Base-by-base conservation (phyloP, 2,113 vertebrate genomes). In the Microcebus griseorufus region DNA sequence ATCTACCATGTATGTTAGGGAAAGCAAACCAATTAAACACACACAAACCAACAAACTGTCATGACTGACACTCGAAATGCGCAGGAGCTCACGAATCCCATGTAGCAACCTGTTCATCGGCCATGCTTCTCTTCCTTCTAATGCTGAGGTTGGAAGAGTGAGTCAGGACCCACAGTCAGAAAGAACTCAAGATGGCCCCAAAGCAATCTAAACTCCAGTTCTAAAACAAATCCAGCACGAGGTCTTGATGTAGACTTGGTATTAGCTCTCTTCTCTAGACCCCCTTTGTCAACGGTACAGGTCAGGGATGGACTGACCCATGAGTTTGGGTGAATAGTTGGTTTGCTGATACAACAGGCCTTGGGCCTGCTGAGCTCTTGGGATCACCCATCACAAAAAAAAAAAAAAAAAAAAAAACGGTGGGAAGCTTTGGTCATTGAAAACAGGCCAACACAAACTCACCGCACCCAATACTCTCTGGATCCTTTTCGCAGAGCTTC, bases 21-120 rank as follows among this genome's bases (percentile, higher is more conserved):
- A 89, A 92, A 87, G 58, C 37, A 95, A 82, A 45, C 29, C 81
- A 76, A 64, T 58, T 79, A 88, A 75, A 73, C 81, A 42, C 53
- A 67, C 2, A 37, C 34, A 27, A 34, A 37, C 39, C 37, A 75
- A 60, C 42, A 69, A 72, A 65, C 29, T 73, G 45, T 29, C 76
- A 79, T 2, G 23, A 51, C 27, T 58, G 53, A 78, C 29, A 55
- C 8, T 37, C 70, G 62, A 73, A 79, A 34, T 45, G n/a, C 27
- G 5, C 13, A 48, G 60, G 32, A 53, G 53, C 25, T 95, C 18
- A 37, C 7, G 9, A 32, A 23, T 12, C 45, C 48, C 13, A 3
- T 10, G 18, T 16, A 53, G 45, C 45, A 45, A 37, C 23, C 32
- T 55, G 37, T 60, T 72, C 45, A 86, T 62, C 48, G 23, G 69